phyloP scores from a whole-genome alignment of 2,797 vertebrate genomes.

The Syndactyla subalaris region DNA sequence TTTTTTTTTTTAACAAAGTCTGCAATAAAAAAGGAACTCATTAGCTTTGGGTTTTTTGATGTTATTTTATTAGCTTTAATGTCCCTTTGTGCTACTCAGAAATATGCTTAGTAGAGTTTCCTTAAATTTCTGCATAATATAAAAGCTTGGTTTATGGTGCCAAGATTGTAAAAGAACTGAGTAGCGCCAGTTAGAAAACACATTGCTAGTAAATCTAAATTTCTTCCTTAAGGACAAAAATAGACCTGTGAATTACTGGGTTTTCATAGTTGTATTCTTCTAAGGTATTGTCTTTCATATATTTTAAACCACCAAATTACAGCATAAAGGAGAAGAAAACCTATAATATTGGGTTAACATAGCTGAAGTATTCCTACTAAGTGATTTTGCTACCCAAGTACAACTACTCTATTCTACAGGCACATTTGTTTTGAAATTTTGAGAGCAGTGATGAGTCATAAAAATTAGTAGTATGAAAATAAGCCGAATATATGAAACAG shows the following conservation, averaged over 20 bases:
- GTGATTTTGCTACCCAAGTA: background rate
- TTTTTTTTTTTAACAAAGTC: background rate
- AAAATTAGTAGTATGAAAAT: background rate
- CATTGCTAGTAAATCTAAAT: background rate
- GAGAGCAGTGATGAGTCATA: background rate
- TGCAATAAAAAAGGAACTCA: background rate
- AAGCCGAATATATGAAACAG: background rate
- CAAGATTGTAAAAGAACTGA: background rate
- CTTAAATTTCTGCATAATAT: background rate
- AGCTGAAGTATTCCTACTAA: background rate
- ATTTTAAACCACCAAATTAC: background rate
- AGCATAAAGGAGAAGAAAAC: background rate
- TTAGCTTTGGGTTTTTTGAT: background rate
- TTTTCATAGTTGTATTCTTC: background rate
- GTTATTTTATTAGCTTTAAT: background rate
- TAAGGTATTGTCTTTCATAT: background rate
- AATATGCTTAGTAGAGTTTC: background rate
- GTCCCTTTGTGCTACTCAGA: background rate
- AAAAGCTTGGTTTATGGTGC: background rate
- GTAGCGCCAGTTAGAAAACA: background rate
- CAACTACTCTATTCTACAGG: background rate
- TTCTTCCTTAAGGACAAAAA: background rate
- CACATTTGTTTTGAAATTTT: background rate
- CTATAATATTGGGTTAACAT: background rate
- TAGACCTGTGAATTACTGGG: background rate